Conservation (phyloP, 2,888 invertebrate genomes). For the Cyclophora albipunctata region DNA sequence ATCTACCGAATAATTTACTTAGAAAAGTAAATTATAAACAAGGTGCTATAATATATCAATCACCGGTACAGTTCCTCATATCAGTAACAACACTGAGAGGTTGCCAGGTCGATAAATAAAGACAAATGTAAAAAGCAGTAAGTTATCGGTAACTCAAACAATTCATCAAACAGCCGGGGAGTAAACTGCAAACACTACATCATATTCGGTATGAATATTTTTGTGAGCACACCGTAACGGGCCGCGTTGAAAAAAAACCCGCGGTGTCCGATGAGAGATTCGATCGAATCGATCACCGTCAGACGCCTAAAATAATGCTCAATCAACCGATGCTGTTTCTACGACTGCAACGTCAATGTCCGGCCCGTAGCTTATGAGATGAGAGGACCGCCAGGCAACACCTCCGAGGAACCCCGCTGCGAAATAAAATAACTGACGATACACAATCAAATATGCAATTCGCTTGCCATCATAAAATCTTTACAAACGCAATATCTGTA, state of each 20-base stretch:
- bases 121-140: too few relatives aligned
- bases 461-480: slow-evolving; percentile 28
- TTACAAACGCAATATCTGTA: slow-evolving; percentile 12
- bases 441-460: slow-evolving; percentile 46
- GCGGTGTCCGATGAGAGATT: slow-evolving; percentile 58
- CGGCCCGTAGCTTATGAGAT: slow-evolving; percentile 38
- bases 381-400: slow-evolving; percentile 44
- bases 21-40: too few relatives aligned
- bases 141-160: slow-evolving; percentile 29
- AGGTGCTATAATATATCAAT: too few relatives aligned
- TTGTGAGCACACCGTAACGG: slow-evolving; percentile 16
- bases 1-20: too few relatives aligned
- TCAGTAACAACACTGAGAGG: too few relatives aligned
- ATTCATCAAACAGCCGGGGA: slow-evolving; percentile 53
- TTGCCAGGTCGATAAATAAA: too few relatives aligned
- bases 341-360: slow-evolving; percentile 28
- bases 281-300: slow-evolving; percentile 71
- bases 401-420: slow-evolving; percentile 45
- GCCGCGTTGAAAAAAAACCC: slow-evolving; percentile 44
- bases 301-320: slow-evolving; percentile 63
- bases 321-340: slow-evolving; percentile 39
- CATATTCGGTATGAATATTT: slow-evolving; percentile 35
- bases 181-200: slow-evolving; percentile 53
- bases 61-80: too few relatives aligned
- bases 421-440: slow-evolving; percentile 39